Base-by-base conservation (phyloP, 37 sponge, comb jelly and placozoan genomes). In the Agelas oroides region DNA sequence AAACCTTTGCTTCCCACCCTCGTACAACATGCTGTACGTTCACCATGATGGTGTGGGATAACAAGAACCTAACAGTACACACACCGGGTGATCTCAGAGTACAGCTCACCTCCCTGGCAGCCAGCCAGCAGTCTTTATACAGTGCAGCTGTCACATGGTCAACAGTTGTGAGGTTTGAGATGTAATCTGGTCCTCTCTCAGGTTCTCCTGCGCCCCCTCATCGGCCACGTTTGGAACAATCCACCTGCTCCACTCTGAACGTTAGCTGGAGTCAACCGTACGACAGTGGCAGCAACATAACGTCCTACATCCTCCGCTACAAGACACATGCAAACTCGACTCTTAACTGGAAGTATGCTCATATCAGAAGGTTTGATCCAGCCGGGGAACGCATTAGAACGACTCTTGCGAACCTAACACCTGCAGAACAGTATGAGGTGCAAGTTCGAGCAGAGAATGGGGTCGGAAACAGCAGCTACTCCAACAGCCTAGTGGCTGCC, bases 271-370 rank as follows among this genome's bases (percentile, higher is more conserved):
- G 28, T 0, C 5, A 12, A n/a, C 66, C 79, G 6, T 5, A 8
- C 17, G 25, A 40, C 34, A 41, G 79, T 0, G 53, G 66, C 16
- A 15, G 28, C n/a, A 65, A 37, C 31, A 52, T 79, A 53, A 65
- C 53, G 0, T 23, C n/a, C 32, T 82, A 82, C 39, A 39, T 27
- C 61, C 24, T 82, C 16, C 62, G 83, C 33, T 60, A 72, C 59
- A 35, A 72, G n/a, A 52, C 60, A 1, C 11, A 59, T 1, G 46
- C 35, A 37, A 59, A n/a, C 59, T 12, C 28, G 5, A 39, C 38
- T 28, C 23, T 13, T 0, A 32, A 27, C 17, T 53, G 41, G 59
- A 57, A 68, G 28, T 80, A 80, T 30, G 36, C 53, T 31, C 56
- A 23, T 27, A 33, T 33, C 67, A 34, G 33, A 0, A 65, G 70